These are phyloP conservation scores for Saxidomus purpurata DNA, from an alignment of 1,140 invertebrate species.

Conservation along the genomic window DNA sequence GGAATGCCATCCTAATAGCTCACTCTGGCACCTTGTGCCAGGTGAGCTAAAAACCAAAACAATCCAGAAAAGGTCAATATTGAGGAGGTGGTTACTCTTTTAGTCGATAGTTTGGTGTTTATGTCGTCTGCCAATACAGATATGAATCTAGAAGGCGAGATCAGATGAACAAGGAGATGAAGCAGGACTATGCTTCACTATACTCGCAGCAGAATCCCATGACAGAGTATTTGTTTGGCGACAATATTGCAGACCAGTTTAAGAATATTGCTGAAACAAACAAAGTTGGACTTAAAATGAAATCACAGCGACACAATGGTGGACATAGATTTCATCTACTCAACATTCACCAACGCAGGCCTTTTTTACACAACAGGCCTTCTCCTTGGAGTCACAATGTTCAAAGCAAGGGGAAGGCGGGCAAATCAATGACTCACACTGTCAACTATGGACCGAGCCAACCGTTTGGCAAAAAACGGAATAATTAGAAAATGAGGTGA, in stretches of 20 bases:
- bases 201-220: conserved; percentile 14
- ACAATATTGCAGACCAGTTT: conserved; percentile 13
- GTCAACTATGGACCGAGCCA: too few species aligned
- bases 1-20: too few species aligned
- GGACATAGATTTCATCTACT: not conserved
- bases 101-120: conserved; percentile 21
- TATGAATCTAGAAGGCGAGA: conserved; percentile 31
- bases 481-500: conserved; percentile 31
- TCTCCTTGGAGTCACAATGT: not conserved
- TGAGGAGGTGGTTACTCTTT: conserved; percentile 1
- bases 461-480: not conserved
- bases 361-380: not conserved
- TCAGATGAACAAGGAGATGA: conserved; percentile 13
- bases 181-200: conserved; percentile 1
- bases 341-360: not conserved
- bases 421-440: not conserved
- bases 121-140: not conserved
- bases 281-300: conserved; percentile 17
- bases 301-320: not conserved
- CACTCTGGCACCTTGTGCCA: too few species aligned
- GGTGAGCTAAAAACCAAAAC: not conserved
- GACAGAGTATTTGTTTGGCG: not conserved
- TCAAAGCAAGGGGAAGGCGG: conserved; percentile 14
- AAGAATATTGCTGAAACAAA: conserved; percentile 30
- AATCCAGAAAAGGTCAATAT: not conserved